Evolutionary conservation across 2,797 vertebrate genomes (phyloP).

Genomic region (Apogon talboti): DNA sequence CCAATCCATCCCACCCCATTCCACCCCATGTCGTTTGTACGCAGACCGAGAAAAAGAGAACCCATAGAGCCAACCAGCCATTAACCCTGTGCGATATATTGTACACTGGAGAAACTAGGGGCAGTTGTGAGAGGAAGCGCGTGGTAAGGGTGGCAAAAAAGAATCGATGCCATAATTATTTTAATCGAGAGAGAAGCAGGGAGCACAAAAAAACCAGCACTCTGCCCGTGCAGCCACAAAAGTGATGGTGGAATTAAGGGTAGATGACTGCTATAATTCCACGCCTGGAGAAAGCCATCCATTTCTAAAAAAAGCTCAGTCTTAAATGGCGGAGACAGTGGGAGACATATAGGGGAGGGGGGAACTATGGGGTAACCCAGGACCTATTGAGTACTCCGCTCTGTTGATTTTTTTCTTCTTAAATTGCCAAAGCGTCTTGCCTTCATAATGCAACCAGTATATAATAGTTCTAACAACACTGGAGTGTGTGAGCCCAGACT

Average conservation of each 20-base stretch:
- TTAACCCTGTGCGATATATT: conserved; percentile 78
- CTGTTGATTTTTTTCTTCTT: conserved; percentile 12
- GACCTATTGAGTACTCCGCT: too few relatives aligned
- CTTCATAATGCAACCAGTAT: conserved; percentile 36
- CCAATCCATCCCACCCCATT: conserved; percentile 56
- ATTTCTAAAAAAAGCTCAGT: conserved; percentile 62
- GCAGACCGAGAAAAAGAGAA: conserved; percentile 63
- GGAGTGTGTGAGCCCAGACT: conserved; percentile 33
- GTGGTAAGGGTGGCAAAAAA: conserved; percentile 52
- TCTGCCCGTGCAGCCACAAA: conserved; percentile 53
- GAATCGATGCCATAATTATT: conserved; percentile 73
- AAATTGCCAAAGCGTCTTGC: conserved; percentile 62
- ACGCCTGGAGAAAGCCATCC: conserved; percentile 64
- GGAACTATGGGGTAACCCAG: too few relatives aligned
- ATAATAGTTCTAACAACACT: conserved; percentile 55
- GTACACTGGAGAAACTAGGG: conserved; percentile 52
- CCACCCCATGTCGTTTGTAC: conserved; percentile 41
- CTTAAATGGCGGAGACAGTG: conserved; percentile 57
- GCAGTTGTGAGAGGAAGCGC: conserved; percentile 20
- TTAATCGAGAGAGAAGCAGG: conserved; percentile 64
- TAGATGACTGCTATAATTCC: conserved; percentile 75
- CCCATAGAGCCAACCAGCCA: conserved; percentile 67
- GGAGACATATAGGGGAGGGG: conserved; percentile 26
- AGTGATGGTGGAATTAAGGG: conserved; percentile 74
- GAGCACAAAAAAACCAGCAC: conserved; percentile 53